phyloP scores from a whole-genome alignment of 2,888 invertebrate genomes.

The Caenorhabditis sp. region DNA sequence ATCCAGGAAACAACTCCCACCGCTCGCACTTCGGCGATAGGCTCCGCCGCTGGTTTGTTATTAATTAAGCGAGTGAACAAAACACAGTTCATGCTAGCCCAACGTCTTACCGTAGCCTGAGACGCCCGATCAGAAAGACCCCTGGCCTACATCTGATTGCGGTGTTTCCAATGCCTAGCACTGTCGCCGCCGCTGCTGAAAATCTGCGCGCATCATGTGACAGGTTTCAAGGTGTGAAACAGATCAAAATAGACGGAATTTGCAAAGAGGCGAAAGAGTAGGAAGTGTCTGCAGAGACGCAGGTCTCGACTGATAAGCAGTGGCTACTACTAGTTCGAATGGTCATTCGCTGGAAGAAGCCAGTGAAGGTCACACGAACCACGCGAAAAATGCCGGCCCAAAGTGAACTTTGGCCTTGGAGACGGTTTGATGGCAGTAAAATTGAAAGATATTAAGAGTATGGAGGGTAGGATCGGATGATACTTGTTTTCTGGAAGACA shows the following conservation, averaged over 20 bases:
- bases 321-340: slow-evolving; percentile 55
- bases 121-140: not conserved
- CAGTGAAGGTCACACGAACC: slow-evolving; percentile 48
- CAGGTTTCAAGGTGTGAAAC: slow-evolving; percentile 57
- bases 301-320: slow-evolving; percentile 41
- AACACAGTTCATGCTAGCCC: slow-evolving; percentile 13
- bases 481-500: slow-evolving; percentile 1
- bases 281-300: slow-evolving; percentile 31
- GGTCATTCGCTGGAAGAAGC: slow-evolving; percentile 51
- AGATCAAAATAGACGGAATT: slow-evolving; percentile 47
- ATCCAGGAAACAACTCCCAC: slow-evolving; percentile 48
- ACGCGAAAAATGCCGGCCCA: slow-evolving; percentile 13
- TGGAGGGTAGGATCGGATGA: not conserved
- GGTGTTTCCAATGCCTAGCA: too few relatives aligned
- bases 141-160: too few relatives aligned
- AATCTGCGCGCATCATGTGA: slow-evolving; percentile 43
- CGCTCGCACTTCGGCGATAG: slow-evolving; percentile 27
- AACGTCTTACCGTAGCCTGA: not conserved
- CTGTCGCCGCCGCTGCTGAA: slow-evolving; percentile 24
- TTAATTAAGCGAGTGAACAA: slow-evolving; percentile 7
- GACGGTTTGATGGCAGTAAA: not conserved
- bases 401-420: slow-evolving; percentile 33
- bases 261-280: slow-evolving; percentile 28
- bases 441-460: not conserved
- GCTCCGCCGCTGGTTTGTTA: slow-evolving; percentile 14